Base-by-base conservation (phyloP, 1,140 invertebrate species). In the Acyrthosiphon pisum region DNA sequence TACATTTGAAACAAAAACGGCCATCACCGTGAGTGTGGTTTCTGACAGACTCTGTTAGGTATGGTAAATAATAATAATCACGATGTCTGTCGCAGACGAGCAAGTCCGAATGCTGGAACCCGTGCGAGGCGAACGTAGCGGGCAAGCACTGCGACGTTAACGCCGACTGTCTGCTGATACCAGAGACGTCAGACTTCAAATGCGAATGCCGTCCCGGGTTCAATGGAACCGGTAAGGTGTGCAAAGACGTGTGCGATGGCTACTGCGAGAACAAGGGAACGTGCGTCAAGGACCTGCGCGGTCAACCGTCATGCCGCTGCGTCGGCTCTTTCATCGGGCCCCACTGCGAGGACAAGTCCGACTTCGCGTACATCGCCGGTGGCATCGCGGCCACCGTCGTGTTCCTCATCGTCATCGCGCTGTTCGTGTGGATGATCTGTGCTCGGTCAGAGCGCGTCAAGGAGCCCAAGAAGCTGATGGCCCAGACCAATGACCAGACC, bases 401-500 rank as follows among this genome's bases (percentile, higher is more conserved):
- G 94, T 97, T 99, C 94, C 97, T 99, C 93, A 99, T 99, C 94
- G 97, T 99, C 94, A 97, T 99, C 93, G 98, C 98, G 9, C 96
- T 99, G 68, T 96, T 99, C 30, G 98, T 99, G 91, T 99, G 98
- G 98, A 99, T 99, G 98, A 99, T 99, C 94, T 99, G 98, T 95
- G 98, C 98, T 68, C 97, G 97, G 97, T 97, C 98, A 1, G 97
- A 97, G 87, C 96, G 97, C 94, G 97, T 97, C 94, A 97, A 97
- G 94, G 98, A 98, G 96, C 98, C 97, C 94, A 98, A 98, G 96
- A 98, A 98, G 95, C 97, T 98, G 94, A 95, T 98, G 1, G 97
- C 97, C 48, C 97, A 98, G 89, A 97, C 98, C 14, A 97, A 97
- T 46, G 98, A 98, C 94, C 97, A 98, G 94, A 98, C 97, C 94